Conservation (phyloP, 2,113 vertebrate species). For the Aythya baeri region DNA sequence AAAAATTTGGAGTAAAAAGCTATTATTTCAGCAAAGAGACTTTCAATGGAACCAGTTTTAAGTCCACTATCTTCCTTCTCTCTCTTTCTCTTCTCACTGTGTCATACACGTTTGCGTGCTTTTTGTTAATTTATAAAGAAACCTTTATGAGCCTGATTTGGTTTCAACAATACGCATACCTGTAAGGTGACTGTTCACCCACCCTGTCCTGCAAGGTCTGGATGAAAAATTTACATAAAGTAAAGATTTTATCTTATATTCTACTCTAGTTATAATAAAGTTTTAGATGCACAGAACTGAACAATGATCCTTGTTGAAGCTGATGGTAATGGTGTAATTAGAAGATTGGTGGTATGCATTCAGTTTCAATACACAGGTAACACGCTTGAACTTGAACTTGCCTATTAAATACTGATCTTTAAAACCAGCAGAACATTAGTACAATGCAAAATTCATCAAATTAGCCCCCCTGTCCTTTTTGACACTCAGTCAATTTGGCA, state of each 20-base stretch:
- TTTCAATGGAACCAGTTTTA: too few species aligned
- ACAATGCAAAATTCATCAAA: background rate
- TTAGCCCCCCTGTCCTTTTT: background rate
- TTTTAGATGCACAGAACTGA: background rate
- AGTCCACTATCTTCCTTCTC: background rate
- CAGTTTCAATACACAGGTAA: background rate
- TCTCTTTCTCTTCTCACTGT: background rate
- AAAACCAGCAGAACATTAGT: background rate
- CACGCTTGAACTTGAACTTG: background rate
- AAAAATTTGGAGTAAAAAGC: background rate
- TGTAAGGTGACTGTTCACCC: background rate
- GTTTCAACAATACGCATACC: background rate
- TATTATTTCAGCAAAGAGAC: too few species aligned
- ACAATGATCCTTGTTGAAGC: background rate
- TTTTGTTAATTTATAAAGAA: background rate
- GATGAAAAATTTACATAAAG: background rate
- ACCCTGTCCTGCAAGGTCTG: background rate
- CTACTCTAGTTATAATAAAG: background rate
- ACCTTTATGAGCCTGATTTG: background rate
- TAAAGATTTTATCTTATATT: background rate
- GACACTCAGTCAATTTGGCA: background rate
- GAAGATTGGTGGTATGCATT: background rate
- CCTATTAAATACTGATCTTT: background rate
- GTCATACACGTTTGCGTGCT: background rate
- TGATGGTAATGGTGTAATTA: background rate